Base-by-base conservation (phyloP, 2,797 vertebrate species). In the Pygocentrus nattereri region DNA sequence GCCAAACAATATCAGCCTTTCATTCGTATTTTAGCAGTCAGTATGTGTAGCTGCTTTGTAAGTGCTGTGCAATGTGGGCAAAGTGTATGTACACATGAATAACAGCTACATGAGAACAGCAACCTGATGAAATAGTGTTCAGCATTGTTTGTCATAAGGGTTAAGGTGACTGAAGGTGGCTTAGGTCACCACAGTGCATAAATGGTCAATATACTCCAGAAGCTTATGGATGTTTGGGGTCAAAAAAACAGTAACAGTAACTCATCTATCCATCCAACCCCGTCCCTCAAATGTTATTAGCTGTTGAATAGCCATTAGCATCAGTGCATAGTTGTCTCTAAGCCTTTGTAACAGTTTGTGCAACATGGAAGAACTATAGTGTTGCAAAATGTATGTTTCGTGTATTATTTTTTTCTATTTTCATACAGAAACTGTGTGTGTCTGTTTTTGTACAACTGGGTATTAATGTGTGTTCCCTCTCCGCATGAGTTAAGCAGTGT, bases 331-430 rank as follows among this genome's bases (percentile, higher is more conserved):
- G 85, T 88, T 75, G 70, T 84, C 76, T 92, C 67, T 87, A 86
- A 90, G 85, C 91, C 93, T 94, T 94, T 94, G 90, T 94, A 94
- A 89, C 70, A 88, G 85, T 89, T 91, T 90, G 93, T 92, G 90
- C 92, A 92, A 92, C 90, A 91, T 88, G 83, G 89, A 6, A 90
- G 85, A 91, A 85, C 74, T 87, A 80, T 89, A 90, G 91, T 91
- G 91, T 91, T 93, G 93, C 93, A 93, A 90, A 94, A 61, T 64
- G 61, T 77, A 73, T 92, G 87, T 93, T 92, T 89, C 80, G 90
- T 94, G 93, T 94, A 89, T 93, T 93, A 92, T 94, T 93, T 77
- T 77, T 85, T 94, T 95, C 89, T 95, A 95, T 95, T 95, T 95
- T 95, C 94, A 93, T 95, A 95, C 92, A 87, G 91, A 87, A 89